Percentiles rank a stretch among this genome's conserved stretches.
phyloP scores from a whole-genome alignment of 1,140 invertebrate species.

The Drosophila cardini region DNA sequence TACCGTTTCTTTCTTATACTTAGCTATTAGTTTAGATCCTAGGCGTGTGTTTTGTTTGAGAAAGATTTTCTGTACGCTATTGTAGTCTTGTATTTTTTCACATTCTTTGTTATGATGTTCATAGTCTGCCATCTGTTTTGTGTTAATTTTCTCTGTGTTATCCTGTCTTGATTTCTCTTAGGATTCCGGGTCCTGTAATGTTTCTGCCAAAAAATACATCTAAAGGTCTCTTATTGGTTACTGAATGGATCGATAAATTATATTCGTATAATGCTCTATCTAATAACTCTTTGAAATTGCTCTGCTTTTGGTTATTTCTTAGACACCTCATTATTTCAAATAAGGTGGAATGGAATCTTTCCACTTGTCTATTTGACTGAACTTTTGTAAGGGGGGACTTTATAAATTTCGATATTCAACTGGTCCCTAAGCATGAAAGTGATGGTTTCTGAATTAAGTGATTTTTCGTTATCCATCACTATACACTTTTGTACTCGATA shows the following conservation, averaged over 20 bases:
- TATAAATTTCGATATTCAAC: slow-evolving; percentile 23
- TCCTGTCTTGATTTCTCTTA: slow-evolving; percentile 34
- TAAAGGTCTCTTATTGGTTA: too few relatives aligned
- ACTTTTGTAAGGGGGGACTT: slow-evolving; percentile 32
- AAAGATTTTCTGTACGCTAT: slow-evolving; percentile 33
- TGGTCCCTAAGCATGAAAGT: slow-evolving; percentile 38
- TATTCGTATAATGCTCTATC: too few relatives aligned
- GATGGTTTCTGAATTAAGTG: slow-evolving; percentile 40
- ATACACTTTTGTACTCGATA: slow-evolving; percentile 44
- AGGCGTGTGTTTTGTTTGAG: slow-evolving; percentile 39
- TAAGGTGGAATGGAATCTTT: too few relatives aligned
- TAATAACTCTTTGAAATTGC: too few relatives aligned
- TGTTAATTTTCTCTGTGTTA: slow-evolving; percentile 29
- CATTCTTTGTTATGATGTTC: too few relatives aligned
- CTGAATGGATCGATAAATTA: too few relatives aligned
- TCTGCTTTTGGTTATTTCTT: too few relatives aligned
- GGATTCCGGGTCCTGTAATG: too few relatives aligned
- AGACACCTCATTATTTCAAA: too few relatives aligned
- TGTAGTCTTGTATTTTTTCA: slow-evolving; percentile 22
- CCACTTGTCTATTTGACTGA: slow-evolving; percentile 43
- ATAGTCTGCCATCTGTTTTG: slow-evolving; percentile 22
- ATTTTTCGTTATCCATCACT: slow-evolving; percentile 55
- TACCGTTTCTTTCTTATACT: slow-evolving; percentile 7
- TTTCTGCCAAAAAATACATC: too few relatives aligned
- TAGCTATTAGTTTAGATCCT: slow-evolving; percentile 4